phyloP scores from a whole-genome alignment of 2,888 invertebrate genomes.

The Noctua janthe region DNA sequence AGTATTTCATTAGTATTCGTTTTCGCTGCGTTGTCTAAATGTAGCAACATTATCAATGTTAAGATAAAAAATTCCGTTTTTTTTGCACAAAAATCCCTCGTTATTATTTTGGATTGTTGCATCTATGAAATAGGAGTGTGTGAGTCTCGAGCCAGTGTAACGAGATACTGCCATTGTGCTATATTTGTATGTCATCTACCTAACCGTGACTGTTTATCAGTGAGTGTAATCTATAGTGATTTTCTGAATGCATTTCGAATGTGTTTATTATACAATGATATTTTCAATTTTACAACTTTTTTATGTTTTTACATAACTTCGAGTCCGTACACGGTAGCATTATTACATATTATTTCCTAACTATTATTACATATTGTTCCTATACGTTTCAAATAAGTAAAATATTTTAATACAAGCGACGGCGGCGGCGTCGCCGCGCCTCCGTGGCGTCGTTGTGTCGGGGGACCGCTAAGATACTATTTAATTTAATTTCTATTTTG shows the following conservation, averaged over 20 bases:
- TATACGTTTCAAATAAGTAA: too few species aligned
- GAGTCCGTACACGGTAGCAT: background rate
- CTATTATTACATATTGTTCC: too few species aligned
- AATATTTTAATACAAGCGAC: too few species aligned
- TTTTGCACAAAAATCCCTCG: conserved; percentile 31
- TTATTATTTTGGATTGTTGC: conserved; percentile 4
- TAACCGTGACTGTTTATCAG: conserved; percentile 52
- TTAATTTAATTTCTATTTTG: too few species aligned
- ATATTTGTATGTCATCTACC: conserved; percentile 5
- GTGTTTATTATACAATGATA: background rate
- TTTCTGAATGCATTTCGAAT: conserved; percentile 29
- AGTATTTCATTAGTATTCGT: background rate
- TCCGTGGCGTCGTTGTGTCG: too few species aligned
- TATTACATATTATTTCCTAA: too few species aligned
- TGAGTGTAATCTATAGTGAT: conserved; percentile 35
- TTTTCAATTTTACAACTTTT: background rate
- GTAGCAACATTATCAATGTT: conserved; percentile 26
- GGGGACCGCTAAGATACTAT: too few species aligned
- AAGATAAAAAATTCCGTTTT: conserved; percentile 13
- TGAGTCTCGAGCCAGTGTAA: background rate
- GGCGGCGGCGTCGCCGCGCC: too few species aligned
- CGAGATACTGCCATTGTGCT: conserved; percentile 38
- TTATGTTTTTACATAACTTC: background rate
- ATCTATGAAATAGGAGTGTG: background rate
- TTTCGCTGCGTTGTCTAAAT: conserved; percentile 14